Conservation (phyloP, 2,888 invertebrate genomes). For the Chymomyza amoena region DNA sequence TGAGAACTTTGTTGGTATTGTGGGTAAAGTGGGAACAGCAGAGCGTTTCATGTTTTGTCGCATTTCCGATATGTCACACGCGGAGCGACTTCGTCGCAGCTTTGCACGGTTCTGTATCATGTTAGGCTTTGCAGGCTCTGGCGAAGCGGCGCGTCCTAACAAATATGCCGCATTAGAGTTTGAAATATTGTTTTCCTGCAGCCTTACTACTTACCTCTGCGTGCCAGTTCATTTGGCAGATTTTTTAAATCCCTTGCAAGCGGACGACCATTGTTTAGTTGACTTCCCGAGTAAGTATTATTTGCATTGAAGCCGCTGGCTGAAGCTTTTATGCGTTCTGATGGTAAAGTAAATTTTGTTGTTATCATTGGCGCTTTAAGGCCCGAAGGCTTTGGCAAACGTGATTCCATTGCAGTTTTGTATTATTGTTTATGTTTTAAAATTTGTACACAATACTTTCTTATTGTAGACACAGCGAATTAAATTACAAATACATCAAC, state of each 20-base stretch:
- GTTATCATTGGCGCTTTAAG: constrained; percentile 65
- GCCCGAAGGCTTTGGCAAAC: constrained; percentile 78
- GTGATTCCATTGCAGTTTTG: constrained; percentile 79
- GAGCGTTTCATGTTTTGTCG: constrained; percentile 55
- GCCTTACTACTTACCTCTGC: constrained; percentile 52
- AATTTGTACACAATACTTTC: background rate
- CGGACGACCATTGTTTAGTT: constrained; percentile 46
- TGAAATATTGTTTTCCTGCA: background rate
- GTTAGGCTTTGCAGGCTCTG: constrained; percentile 48
- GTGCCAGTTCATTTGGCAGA: constrained; percentile 35
- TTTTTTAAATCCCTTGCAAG: constrained; percentile 50
- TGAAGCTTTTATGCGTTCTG: constrained; percentile 72
- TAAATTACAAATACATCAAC: background rate
- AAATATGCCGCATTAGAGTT: background rate
- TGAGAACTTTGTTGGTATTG: constrained; percentile 68
- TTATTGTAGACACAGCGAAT: background rate
- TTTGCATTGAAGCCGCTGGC: constrained; percentile 24
- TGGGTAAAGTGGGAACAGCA: constrained; percentile 70
- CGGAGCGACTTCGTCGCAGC: constrained; percentile 73
- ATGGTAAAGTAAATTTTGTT: constrained; percentile 70
- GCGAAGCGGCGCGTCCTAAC: constrained; percentile 69
- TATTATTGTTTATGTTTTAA: background rate
- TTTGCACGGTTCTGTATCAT: constrained; percentile 43
- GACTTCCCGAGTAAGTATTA: constrained; percentile 43
- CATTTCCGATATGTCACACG: constrained; percentile 67